phyloP scores from a whole-genome alignment of 2,113 vertebrate species.

The Melanotaenia duboulayi region DNA sequence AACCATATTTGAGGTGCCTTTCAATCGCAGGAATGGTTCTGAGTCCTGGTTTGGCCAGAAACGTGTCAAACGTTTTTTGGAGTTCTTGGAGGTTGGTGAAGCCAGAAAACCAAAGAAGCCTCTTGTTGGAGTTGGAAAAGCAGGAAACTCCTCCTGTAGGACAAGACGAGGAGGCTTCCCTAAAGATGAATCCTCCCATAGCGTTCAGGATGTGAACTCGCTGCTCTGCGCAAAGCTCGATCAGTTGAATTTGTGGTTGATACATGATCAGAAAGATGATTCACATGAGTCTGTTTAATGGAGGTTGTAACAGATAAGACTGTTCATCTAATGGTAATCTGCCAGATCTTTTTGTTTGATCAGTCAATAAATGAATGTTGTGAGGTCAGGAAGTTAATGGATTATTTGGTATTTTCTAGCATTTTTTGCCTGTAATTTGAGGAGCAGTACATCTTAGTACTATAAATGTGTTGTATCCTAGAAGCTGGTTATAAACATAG shows the following conservation, averaged over 20 bases:
- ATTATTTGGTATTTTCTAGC: constrained; percentile 20
- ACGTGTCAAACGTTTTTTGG: constrained; percentile 85
- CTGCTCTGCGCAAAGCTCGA: constrained; percentile 82
- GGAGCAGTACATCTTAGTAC: constrained; percentile 4
- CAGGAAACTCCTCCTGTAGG: constrained; percentile 52
- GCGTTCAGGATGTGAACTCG: constrained; percentile 82
- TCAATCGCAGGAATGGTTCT: constrained; percentile 84
- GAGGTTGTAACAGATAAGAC: not conserved
- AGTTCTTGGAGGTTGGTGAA: constrained; percentile 87
- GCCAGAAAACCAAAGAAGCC: constrained; percentile 83
- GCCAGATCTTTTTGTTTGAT: not conserved
- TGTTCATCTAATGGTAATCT: not conserved
- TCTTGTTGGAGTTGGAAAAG: constrained; percentile 54
- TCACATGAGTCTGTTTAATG: constrained; percentile 34
- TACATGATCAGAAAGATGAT: constrained; percentile 51
- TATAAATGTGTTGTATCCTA: constrained; percentile 17
- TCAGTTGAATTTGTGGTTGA: constrained; percentile 77
- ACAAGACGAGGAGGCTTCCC: constrained; percentile 66
- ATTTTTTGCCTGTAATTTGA: constrained; percentile 19
- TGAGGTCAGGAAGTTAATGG: constrained; percentile 21
- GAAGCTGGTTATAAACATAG: not conserved
- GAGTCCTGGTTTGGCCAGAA: constrained; percentile 85
- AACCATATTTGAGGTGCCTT: constrained; percentile 91
- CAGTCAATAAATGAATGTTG: constrained; percentile 12
- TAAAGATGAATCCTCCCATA: constrained; percentile 62